Percentiles rank a stretch among this genome's conserved stretches.
Evolutionary conservation across 1,140 invertebrate genomes (phyloP).

Genomic region (Solen grandis): DNA sequence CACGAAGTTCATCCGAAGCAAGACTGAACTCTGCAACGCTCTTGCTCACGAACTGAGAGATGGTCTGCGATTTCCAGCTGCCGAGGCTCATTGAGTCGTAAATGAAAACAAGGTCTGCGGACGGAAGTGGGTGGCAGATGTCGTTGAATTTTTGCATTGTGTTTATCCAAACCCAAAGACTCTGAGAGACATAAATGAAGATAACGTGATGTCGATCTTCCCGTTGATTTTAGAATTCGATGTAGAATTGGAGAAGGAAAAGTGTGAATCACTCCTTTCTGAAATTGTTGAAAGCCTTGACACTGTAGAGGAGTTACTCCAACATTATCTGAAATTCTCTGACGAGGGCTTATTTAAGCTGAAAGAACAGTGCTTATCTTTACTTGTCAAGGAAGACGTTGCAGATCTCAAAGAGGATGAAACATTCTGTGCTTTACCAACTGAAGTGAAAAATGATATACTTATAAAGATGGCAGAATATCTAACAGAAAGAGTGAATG

Average conservation of each 20-base stretch:
- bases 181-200: neutral
- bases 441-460: no score
- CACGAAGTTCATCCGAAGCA: conserved; percentile 56
- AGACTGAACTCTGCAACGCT: conserved; percentile 59
- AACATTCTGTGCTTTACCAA: no score
- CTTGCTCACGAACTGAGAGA: conserved; percentile 62
- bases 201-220: neutral
- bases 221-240: conserved; percentile 10
- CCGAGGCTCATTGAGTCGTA: conserved; percentile 65
- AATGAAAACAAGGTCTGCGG: conserved; percentile 70
- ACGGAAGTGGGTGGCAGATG: conserved; percentile 45
- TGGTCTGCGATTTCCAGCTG: conserved; percentile 37
- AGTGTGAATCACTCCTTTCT: conserved; percentile 7
- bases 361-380: conserved; percentile 19
- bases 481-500: no score
- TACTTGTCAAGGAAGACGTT: no score
- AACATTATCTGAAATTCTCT: neutral
- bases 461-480: no score
- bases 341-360: neutral
- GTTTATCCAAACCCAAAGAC: neutral
- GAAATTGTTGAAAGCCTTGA: neutral
- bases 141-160: conserved; percentile 18
- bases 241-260: neutral
- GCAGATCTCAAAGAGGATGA: no score
- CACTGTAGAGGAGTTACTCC: neutral